These are phyloP conservation scores for Prolemur simus DNA, from an alignment of 2,113 vertebrate species.

Conservation along the genomic window DNA sequence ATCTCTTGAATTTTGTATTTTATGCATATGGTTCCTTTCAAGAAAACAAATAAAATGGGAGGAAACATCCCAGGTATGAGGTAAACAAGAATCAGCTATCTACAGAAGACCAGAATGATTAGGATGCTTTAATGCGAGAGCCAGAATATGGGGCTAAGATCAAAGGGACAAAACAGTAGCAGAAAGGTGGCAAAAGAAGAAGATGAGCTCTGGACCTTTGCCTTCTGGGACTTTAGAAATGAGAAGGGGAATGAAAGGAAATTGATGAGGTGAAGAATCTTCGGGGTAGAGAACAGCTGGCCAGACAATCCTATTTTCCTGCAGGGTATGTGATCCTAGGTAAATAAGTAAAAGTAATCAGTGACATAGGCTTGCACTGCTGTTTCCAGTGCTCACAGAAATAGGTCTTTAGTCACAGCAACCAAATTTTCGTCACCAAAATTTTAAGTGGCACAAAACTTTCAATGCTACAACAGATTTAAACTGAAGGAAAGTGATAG, in stretches of 20 bases:
- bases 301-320: background rate
- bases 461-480: background rate
- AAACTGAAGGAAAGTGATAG: background rate
- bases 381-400: slow-evolving; percentile 4
- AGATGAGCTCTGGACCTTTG: background rate
- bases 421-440: background rate
- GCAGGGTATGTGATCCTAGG: background rate
- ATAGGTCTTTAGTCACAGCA: background rate
- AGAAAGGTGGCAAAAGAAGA: background rate
- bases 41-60: background rate
- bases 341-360: background rate
- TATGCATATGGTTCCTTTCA: background rate
- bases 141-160: background rate
- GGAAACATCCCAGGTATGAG: background rate
- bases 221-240: slow-evolving; percentile 11
- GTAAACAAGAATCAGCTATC: background rate
- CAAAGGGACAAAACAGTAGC: background rate
- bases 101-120: background rate
- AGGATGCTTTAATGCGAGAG: background rate
- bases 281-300: background rate
- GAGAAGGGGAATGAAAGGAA: background rate
- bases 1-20: background rate
- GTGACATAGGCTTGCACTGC: background rate
- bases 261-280: background rate
- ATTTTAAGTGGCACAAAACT: background rate